These are phyloP conservation scores for Sphaeramia orbicularis DNA, from an alignment of 2,797 vertebrate genomes.

Conservation along the genomic window DNA sequence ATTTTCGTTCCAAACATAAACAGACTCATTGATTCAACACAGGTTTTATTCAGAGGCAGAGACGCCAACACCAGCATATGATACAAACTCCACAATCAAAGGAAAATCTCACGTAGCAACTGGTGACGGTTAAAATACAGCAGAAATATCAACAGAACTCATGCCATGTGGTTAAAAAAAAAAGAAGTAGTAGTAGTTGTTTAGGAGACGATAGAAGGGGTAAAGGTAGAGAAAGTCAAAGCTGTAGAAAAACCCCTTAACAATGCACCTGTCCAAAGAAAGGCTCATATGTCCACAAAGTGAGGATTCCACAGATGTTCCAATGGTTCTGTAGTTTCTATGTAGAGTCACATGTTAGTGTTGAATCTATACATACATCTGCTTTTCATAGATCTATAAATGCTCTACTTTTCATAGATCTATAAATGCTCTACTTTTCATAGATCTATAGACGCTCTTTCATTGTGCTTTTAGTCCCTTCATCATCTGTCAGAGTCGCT, in stretches of 20 bases:
- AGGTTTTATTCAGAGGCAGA: constrained; percentile 99
- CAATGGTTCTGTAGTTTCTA: constrained; percentile 96
- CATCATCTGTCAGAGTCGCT: constrained; percentile 93
- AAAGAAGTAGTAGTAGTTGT: too few species aligned
- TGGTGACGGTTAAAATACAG: constrained; percentile 98
- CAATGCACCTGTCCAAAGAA: constrained; percentile 94
- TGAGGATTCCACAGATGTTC: constrained; percentile 95
- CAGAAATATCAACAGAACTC: constrained; percentile 94
- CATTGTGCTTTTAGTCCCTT: constrained; percentile 99
- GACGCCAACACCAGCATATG: constrained; percentile 99
- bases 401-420: too few species aligned
- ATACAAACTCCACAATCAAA: constrained; percentile 99
- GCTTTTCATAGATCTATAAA: constrained; percentile 92
- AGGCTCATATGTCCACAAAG: constrained; percentile 94
- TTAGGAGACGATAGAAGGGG: constrained; percentile 68
- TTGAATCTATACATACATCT: constrained; percentile 92
- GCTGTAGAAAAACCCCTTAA: constrained; percentile 95
- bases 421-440: too few species aligned
- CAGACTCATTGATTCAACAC: constrained; percentile 87
- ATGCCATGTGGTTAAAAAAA: constrained; percentile 98
- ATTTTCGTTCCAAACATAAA: too few species aligned
- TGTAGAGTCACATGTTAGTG: constrained; percentile 94
- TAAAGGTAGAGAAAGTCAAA: constrained; percentile 78
- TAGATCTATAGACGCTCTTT: constrained; percentile 89
- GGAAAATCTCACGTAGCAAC: constrained; percentile 97